Percentiles rank a stretch among this genome's conserved stretches.
phyloP scores from a whole-genome alignment of 2,113 vertebrate genomes.

The Cromileptes altivelis region DNA sequence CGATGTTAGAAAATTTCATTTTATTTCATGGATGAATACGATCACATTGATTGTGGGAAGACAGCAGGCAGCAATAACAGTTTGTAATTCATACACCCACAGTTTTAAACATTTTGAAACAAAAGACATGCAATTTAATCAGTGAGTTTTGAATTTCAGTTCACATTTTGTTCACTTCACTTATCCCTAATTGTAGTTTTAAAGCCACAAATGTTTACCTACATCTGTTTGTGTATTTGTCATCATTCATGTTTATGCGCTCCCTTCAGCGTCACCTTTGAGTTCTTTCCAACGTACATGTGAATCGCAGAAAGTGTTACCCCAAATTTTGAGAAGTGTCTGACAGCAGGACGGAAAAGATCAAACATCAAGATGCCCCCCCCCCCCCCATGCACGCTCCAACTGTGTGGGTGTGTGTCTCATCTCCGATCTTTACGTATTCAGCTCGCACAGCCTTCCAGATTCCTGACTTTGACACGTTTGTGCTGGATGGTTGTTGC shows the following conservation, averaged over 20 bases:
- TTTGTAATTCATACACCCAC: background rate
- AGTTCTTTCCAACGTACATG: background rate
- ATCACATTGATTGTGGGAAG: background rate
- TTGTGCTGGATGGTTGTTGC: constrained; percentile 62
- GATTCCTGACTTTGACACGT: constrained; percentile 41
- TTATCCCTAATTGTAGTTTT: too few relatives aligned
- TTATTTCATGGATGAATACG: background rate
- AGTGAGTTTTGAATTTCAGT: background rate
- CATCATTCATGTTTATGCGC: background rate
- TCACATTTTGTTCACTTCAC: background rate
- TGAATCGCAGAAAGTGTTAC: background rate
- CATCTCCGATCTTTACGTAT: constrained; percentile 53
- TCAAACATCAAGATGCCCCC: background rate
- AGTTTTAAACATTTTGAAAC: background rate
- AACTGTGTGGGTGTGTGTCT: constrained; percentile 31
- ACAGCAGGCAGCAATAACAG: background rate
- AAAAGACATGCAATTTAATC: background rate
- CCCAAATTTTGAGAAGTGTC: constrained; percentile 1
- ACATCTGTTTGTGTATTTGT: background rate
- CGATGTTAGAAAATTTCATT: background rate
- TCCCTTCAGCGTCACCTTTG: background rate
- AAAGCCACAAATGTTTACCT: too few relatives aligned
- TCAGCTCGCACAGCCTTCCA: constrained; percentile 36
- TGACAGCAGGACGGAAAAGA: background rate
- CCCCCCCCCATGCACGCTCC: background rate